Conservation (phyloP, 2,113 vertebrate species). For the Hyperopisus bebe region DNA sequence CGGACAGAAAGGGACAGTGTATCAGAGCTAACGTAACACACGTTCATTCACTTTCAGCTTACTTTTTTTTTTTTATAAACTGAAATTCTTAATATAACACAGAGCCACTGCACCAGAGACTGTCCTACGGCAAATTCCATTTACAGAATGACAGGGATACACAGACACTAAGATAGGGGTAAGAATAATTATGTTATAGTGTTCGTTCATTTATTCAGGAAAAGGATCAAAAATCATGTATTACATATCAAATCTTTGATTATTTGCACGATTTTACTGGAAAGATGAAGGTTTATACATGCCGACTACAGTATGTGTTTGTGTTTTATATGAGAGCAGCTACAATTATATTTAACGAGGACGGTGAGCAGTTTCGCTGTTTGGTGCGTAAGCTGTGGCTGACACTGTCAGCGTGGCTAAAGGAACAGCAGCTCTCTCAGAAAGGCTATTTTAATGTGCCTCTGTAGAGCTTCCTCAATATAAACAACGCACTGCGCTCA, state of each 20-base stretch:
- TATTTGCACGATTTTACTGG: not conserved
- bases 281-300: not conserved
- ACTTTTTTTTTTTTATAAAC: not conserved
- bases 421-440: not conserved
- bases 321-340: not conserved
- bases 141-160: not conserved
- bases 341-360: not conserved
- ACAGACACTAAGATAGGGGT: not conserved
- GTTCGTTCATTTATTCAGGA: not conserved
- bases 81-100: not conserved
- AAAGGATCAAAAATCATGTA: not conserved
- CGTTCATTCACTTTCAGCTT: not conserved
- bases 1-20: not conserved
- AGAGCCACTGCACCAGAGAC: not conserved
- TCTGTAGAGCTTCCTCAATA: not conserved
- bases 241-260: not conserved
- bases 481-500: not conserved
- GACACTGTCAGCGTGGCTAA: not conserved
- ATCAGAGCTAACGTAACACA: not conserved
- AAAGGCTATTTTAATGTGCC: not conserved
- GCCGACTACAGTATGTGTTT: not conserved
- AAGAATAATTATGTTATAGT: not conserved
- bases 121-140: not conserved
- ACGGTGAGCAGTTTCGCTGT: not conserved
- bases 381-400: not conserved